Conservation (phyloP, 1,140 invertebrate genomes). For the Drosophila parabipectinata region DNA sequence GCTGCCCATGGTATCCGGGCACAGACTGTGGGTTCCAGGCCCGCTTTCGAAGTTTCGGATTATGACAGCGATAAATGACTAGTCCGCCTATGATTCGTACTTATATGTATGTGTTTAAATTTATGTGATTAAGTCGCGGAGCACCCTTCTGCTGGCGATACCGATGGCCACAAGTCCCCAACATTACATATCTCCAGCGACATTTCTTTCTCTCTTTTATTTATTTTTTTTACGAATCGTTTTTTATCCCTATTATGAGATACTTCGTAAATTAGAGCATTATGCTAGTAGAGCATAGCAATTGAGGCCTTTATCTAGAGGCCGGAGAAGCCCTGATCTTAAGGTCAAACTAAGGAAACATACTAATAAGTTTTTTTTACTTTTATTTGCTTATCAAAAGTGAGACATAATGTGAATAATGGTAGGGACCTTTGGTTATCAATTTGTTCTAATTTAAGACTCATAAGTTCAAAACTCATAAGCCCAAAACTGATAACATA, state of each 20-base stretch:
- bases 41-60: conserved; percentile 16
- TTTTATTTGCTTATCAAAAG: not conserved
- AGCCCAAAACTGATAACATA: not conserved
- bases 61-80: conserved; percentile 11
- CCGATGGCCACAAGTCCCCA: not conserved
- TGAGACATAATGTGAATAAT: not conserved
- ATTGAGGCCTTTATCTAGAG: not conserved
- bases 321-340: conserved; percentile 17
- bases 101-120: conserved; percentile 3
- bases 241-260: conserved; percentile 8
- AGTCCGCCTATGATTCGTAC: conserved; percentile 1
- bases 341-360: not conserved
- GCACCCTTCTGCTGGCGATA: conserved; percentile 9
- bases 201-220: not conserved
- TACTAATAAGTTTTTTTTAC: not conserved
- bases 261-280: conserved; percentile 23
- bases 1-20: conserved; percentile 32
- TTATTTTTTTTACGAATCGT: conserved; percentile 13
- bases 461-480: not conserved
- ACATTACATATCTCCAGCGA: conserved; percentile 14
- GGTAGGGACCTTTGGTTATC: too few species aligned
- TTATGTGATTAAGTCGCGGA: conserved; percentile 21
- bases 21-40: conserved; percentile 6
- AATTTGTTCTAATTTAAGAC: not conserved
- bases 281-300: conserved; percentile 37